phyloP scores from a whole-genome alignment of 2,797 vertebrate species.

The Hoplostethus atlanticus region DNA sequence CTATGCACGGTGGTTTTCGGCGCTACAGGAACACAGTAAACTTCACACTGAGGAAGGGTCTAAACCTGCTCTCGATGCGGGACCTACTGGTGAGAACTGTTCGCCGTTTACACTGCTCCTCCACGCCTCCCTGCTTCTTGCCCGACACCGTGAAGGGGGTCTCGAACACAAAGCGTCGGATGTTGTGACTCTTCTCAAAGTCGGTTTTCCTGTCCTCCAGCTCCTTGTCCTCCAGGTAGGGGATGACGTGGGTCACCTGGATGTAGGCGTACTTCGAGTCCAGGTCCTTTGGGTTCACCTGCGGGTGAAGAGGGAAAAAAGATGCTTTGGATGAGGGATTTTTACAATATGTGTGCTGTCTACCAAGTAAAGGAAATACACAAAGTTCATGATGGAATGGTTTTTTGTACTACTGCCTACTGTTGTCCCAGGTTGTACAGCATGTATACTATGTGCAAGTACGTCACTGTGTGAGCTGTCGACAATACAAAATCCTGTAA shows the following conservation, averaged over 20 bases:
- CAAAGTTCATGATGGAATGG: too few species aligned
- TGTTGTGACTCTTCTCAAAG: slow-evolving; percentile 97
- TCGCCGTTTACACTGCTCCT: slow-evolving; percentile 95
- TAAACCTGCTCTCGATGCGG: neutral
- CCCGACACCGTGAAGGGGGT: slow-evolving; percentile 95
- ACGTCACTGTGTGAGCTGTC: too few species aligned
- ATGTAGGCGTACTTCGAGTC: slow-evolving; percentile 98
- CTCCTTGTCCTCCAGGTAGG: slow-evolving; percentile 96
- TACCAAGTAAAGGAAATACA: too few species aligned
- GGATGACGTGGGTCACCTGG: slow-evolving; percentile 96
- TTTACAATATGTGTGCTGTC: too few species aligned
- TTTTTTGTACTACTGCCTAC: too few species aligned
- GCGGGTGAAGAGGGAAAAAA: neutral
- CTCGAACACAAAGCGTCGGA: slow-evolving; percentile 97
- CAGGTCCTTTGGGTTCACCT: slow-evolving; percentile 98
- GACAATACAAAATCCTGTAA: too few species aligned
- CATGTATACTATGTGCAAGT: too few species aligned
- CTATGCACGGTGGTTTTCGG: too few species aligned
- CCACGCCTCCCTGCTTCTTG: slow-evolving; percentile 94
- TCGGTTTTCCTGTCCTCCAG: slow-evolving; percentile 94
- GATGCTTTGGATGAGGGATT: too few species aligned
- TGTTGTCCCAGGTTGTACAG: too few species aligned
- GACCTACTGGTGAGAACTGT: slow-evolving; percentile 94
- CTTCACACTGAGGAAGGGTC: too few species aligned
- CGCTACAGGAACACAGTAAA: too few species aligned